Percentiles rank a stretch among this genome's conserved stretches.
Evolutionary conservation across 1,140 invertebrate species (phyloP).

Genomic region (Sitobion miscanthi): DNA sequence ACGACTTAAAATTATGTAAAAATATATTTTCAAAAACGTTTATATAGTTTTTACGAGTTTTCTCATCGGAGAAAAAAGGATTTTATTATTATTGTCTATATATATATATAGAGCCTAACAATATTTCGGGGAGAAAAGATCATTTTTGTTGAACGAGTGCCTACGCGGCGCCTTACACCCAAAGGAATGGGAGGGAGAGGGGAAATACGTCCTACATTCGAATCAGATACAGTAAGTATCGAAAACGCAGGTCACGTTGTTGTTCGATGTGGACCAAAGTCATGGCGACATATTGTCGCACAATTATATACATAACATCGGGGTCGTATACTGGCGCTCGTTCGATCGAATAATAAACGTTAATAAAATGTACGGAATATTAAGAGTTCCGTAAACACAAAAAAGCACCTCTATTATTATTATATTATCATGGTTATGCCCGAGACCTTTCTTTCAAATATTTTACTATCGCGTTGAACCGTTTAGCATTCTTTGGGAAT

Average conservation of each 20-base stretch:
- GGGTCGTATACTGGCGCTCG: background rate
- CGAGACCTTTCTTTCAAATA: background rate
- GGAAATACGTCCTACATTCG: background rate
- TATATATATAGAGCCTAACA: background rate
- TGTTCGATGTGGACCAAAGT: background rate
- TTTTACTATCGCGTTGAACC: background rate
- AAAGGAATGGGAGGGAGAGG: too few species aligned
- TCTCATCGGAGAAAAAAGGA: background rate
- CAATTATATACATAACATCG: background rate
- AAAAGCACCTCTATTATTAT: background rate
- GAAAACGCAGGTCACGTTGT: background rate
- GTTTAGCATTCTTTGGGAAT: background rate
- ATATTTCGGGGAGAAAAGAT: background rate
- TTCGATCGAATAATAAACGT: background rate
- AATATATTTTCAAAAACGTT: background rate
- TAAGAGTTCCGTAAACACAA: background rate
- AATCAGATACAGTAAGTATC: background rate
- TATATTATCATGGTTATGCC: background rate
- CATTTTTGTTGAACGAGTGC: background rate
- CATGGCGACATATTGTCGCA: background rate
- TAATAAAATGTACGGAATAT: background rate
- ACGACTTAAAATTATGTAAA: background rate
- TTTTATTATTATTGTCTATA: too few species aligned
- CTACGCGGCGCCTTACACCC: background rate
- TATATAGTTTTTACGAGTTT: background rate